These are phyloP conservation scores for Maniola hyperantus DNA, from an alignment of 2,888 invertebrate species.

Conservation along the genomic window DNA sequence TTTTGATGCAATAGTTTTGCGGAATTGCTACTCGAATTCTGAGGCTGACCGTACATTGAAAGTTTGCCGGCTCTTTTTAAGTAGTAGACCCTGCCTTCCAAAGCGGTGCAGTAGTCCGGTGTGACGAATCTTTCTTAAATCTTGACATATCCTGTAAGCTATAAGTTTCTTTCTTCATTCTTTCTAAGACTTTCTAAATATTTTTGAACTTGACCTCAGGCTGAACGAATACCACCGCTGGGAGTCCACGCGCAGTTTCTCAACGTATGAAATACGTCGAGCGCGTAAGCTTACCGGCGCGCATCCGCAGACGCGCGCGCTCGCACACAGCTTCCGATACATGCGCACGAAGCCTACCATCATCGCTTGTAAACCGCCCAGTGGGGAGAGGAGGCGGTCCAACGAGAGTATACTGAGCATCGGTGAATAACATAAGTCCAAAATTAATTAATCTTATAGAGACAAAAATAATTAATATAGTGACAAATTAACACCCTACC, in stretches of 20 bases:
- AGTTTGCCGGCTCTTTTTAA: no score
- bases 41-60: no score
- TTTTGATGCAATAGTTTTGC: no score
- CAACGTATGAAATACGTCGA: slow-evolving; percentile 84
- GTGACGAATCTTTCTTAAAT: no score
- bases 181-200: not conserved
- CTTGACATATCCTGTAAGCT: no score
- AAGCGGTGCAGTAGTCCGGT: no score
- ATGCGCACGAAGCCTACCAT: slow-evolving; percentile 95
- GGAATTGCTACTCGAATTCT: no score
- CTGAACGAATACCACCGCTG: slow-evolving; percentile 88
- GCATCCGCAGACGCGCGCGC: slow-evolving; percentile 87
- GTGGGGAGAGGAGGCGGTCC: slow-evolving; percentile 84
- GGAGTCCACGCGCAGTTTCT: slow-evolving; percentile 90
- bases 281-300: slow-evolving; percentile 83
- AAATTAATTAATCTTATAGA: not conserved
- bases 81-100: no score
- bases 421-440: slow-evolving; percentile 60
- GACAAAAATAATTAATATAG: no score
- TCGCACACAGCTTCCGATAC: slow-evolving; percentile 93
- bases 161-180: no score
- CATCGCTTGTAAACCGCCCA: slow-evolving; percentile 93
- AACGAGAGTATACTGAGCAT: slow-evolving; percentile 82
- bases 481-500: no score
- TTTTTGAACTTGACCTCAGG: slow-evolving; percentile 59